phyloP scores from a whole-genome alignment of 1,140 invertebrate genomes.

The Lerema accius region DNA sequence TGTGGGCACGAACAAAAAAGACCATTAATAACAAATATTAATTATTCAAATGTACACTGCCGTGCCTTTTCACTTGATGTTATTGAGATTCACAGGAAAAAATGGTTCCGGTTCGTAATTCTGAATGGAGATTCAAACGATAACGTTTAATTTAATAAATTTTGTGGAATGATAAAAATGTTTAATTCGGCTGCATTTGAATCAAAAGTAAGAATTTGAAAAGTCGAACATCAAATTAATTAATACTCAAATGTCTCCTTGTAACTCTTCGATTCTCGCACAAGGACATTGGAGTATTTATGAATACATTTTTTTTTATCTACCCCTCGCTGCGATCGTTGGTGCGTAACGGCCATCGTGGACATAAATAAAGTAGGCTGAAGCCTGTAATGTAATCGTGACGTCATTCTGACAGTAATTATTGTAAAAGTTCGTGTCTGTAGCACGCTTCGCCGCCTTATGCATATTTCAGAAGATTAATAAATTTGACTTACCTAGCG shows the following conservation, averaged over 20 bases:
- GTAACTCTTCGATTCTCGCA: too few species aligned
- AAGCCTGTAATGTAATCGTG: constrained; percentile 42
- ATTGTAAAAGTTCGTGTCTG: constrained; percentile 57
- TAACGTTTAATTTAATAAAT: background rate
- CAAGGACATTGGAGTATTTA: too few species aligned
- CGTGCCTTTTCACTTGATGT: background rate
- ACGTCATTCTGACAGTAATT: constrained; percentile 46
- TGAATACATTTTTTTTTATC: too few species aligned
- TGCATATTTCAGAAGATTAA: constrained; percentile 47
- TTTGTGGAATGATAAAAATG: background rate
- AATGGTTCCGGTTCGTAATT: constrained; percentile 10
- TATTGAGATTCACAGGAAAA: background rate
- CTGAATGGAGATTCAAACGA: background rate
- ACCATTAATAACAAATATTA: constrained; percentile 2
- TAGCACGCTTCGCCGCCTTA: constrained; percentile 50
- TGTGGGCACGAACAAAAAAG: constrained; percentile 9
- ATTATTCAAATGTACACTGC: background rate
- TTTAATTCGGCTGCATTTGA: background rate
- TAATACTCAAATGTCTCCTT: too few species aligned
- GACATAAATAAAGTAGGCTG: constrained; percentile 35
- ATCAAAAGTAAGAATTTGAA: too few species aligned
- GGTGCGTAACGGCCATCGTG: constrained; percentile 37
- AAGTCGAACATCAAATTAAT: too few species aligned
- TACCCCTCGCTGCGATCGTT: constrained; percentile 42
- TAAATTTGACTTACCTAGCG: constrained; percentile 23